Percentiles rank a stretch among this genome's conserved stretches.
Conservation (phyloP, 2,888 invertebrate species). For the Noctua fimbriata region DNA sequence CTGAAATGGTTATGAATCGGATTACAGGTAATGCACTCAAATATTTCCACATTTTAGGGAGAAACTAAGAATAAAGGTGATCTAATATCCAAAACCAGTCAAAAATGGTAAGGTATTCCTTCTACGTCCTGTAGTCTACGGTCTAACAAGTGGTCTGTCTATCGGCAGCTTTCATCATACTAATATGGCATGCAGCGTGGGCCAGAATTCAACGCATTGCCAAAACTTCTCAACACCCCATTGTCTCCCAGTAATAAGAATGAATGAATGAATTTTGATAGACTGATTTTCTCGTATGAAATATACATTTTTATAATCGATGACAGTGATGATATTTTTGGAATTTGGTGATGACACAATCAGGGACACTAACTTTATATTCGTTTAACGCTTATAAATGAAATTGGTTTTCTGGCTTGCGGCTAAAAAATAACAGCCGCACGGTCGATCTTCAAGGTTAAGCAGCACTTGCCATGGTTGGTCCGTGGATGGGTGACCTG, state of each 20-base stretch:
- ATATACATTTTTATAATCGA: slow-evolving; percentile 46
- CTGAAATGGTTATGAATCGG: background rate
- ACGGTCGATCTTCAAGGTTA: background rate
- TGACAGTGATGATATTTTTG: slow-evolving; percentile 21
- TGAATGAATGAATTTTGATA: slow-evolving; percentile 66
- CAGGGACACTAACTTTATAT: background rate
- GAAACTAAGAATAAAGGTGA: background rate
- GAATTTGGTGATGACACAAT: slow-evolving; percentile 12
- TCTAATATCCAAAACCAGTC: background rate
- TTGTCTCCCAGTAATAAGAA: slow-evolving; percentile 64
- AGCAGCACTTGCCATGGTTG: background rate
- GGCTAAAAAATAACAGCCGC: background rate
- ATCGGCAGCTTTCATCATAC: slow-evolving; percentile 61
- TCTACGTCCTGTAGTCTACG: slow-evolving; percentile 17
- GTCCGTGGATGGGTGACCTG: background rate
- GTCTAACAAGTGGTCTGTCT: slow-evolving; percentile 26
- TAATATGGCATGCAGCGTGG: slow-evolving; percentile 60
- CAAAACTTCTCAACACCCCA: slow-evolving; percentile 65
- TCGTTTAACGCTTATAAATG: background rate
- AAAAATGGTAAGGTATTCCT: slow-evolving; percentile 32
- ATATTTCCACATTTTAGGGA: background rate
- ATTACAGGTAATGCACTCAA: slow-evolving; percentile 9
- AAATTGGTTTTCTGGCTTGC: background rate
- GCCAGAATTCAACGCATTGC: slow-evolving; percentile 52
- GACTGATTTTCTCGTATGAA: slow-evolving; percentile 52